Conservation (phyloP, 2,888 invertebrate species). For the Caenorhabditis zanzibari region DNA sequence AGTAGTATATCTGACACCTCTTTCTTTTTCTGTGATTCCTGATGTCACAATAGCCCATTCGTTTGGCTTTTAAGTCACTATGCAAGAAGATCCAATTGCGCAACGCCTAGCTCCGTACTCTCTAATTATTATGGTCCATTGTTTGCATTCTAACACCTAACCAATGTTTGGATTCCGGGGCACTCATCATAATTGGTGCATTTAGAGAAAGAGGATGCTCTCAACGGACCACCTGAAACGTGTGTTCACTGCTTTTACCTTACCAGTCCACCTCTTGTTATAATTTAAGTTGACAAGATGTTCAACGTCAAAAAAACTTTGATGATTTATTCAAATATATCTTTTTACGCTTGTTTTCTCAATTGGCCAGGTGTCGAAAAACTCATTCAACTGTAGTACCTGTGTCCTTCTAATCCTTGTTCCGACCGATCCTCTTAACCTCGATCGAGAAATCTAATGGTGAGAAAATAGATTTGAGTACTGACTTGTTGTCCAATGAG, state of each 20-base stretch:
- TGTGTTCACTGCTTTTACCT: neutral
- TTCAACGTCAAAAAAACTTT: neutral
- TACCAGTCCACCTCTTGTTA: neutral
- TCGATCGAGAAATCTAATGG: conserved; percentile 56
- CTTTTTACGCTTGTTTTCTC: conserved; percentile 13
- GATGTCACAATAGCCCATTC: conserved; percentile 44
- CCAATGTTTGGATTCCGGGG: conserved; percentile 61
- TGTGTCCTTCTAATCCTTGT: conserved; percentile 39
- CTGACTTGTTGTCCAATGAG: neutral
- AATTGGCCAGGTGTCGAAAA: conserved; percentile 43
- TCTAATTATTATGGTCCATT: conserved; percentile 56
- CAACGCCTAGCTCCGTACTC: conserved; percentile 44
- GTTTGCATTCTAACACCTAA: conserved; percentile 61
- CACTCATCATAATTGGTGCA: conserved; percentile 60
- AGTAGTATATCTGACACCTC: conserved; percentile 48
- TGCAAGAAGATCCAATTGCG: conserved; percentile 54
- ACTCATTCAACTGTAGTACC: conserved; percentile 32
- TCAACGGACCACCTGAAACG: conserved; percentile 10
- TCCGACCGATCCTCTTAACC: conserved; percentile 62
- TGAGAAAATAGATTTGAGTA: conserved; percentile 52
- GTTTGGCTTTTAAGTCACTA: conserved; percentile 41
- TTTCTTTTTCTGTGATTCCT: neutral
- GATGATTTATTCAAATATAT: conserved; percentile 44
- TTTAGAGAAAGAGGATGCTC: conserved; percentile 40
- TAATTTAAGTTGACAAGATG: neutral